Percentiles rank a stretch among this genome's conserved stretches.
Evolutionary conservation across 2,113 vertebrate species (phyloP).

Genomic region (Columbina picui): DNA sequence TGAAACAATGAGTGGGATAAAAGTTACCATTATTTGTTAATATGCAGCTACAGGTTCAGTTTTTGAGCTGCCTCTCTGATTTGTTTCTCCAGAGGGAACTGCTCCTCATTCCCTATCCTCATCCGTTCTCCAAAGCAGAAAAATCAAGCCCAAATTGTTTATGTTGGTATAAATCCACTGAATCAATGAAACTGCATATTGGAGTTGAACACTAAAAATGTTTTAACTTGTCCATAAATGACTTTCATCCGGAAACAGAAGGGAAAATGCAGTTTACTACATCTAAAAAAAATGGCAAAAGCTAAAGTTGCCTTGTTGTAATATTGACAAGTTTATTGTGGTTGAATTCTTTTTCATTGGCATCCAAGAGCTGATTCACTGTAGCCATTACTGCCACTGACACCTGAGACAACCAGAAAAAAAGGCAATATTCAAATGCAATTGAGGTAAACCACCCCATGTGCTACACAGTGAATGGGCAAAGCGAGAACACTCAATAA

Average conservation of each 20-base stretch:
- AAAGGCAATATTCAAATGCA: background rate
- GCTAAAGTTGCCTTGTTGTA: conserved; percentile 34
- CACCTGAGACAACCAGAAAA: conserved; percentile 19
- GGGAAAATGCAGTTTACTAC: background rate
- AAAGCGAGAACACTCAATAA: background rate
- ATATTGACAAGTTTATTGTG: background rate
- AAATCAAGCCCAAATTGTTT: background rate
- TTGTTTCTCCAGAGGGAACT: background rate
- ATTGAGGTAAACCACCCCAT: background rate
- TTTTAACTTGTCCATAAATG: background rate
- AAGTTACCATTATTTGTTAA: background rate
- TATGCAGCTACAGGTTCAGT: background rate
- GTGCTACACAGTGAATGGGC: background rate
- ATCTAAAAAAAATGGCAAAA: background rate
- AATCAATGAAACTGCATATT: background rate
- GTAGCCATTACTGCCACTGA: conserved; percentile 36
- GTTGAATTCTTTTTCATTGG: background rate
- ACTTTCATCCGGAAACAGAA: background rate
- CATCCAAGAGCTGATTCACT: conserved; percentile 63
- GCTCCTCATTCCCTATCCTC: background rate
- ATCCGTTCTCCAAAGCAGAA: background rate
- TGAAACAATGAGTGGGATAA: background rate
- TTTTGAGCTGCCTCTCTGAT: background rate
- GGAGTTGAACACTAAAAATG: background rate
- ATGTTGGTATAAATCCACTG: background rate